These are phyloP conservation scores for Pteria penguin DNA, from an alignment of 2,888 invertebrate species.

Conservation along the genomic window DNA sequence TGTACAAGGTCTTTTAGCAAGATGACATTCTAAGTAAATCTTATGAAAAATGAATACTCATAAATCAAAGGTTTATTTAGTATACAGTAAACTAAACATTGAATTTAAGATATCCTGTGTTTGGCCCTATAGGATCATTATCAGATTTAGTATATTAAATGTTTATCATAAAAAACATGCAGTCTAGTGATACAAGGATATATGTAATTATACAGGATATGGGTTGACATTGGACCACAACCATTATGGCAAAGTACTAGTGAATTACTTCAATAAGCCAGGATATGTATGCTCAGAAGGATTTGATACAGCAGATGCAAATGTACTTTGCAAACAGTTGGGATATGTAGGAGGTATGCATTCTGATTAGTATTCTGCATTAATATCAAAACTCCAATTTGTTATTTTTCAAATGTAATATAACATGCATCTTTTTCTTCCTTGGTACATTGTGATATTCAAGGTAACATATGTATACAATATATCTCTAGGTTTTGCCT, in stretches of 20 bases:
- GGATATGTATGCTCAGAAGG: conserved; percentile 63
- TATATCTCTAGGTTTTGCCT: conserved; percentile 27
- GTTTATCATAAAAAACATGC: not conserved
- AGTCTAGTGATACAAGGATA: not conserved
- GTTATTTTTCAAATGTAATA: too few relatives aligned
- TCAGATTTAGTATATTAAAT: not conserved
- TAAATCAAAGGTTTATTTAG: too few relatives aligned
- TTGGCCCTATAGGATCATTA: not conserved
- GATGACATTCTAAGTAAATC: too few relatives aligned
- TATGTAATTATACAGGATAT: conserved; percentile 47
- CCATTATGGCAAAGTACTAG: conserved; percentile 53
- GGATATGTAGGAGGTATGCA: conserved; percentile 56
- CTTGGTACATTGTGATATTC: too few relatives aligned
- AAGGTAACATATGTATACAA: too few relatives aligned
- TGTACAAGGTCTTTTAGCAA: too few relatives aligned
- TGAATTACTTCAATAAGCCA: conserved; percentile 53
- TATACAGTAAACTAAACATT: too few relatives aligned
- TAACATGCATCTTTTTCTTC: too few relatives aligned
- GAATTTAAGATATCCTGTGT: not conserved
- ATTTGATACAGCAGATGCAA: conserved; percentile 61
- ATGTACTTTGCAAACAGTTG: conserved; percentile 59
- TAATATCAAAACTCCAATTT: too few relatives aligned
- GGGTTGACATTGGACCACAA: conserved; percentile 41
- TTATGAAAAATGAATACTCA: too few relatives aligned
- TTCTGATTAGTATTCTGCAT: too few relatives aligned